These are phyloP conservation scores for Argyresthia goedartella DNA, from an alignment of 2,888 invertebrate genomes.

Conservation along the genomic window DNA sequence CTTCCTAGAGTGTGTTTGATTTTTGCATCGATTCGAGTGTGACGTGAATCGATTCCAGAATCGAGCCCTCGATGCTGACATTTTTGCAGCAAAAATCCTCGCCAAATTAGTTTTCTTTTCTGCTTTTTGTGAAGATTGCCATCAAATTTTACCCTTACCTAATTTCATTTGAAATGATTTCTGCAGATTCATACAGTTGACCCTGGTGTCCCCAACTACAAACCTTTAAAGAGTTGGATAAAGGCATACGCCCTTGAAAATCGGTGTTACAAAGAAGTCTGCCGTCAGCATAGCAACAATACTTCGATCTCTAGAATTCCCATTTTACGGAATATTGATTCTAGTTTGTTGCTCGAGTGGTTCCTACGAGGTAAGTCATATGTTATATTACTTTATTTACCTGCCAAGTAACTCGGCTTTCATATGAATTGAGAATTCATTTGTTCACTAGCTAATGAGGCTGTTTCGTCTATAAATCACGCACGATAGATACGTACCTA, in stretches of 20 bases:
- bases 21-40: too few species aligned
- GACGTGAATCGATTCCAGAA: too few species aligned
- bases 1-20: too few species aligned
- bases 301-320: slow-evolving; percentile 38
- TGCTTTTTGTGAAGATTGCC: too few species aligned
- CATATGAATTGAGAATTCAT: background rate
- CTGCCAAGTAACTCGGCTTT: background rate
- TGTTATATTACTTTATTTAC: background rate
- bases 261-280: slow-evolving; percentile 48
- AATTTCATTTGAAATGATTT: too few species aligned
- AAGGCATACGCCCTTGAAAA: slow-evolving; percentile 61
- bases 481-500: background rate
- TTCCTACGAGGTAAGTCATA: slow-evolving; percentile 44
- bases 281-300: slow-evolving; percentile 67
- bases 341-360: slow-evolving; percentile 30
- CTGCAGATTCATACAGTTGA: too few species aligned
- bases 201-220: too few species aligned
- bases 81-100: too few species aligned
- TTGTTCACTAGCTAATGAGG: background rate
- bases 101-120: too few species aligned
- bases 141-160: too few species aligned
- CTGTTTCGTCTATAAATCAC: background rate
- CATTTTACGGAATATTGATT: slow-evolving; percentile 33
- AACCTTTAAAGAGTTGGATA: slow-evolving; percentile 6
- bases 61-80: too few species aligned